Evolutionary conservation across 1,140 invertebrate species (phyloP), one percentile per base, ranked within the genome.

Genomic region (Philopotamus ludificatus): DNA sequence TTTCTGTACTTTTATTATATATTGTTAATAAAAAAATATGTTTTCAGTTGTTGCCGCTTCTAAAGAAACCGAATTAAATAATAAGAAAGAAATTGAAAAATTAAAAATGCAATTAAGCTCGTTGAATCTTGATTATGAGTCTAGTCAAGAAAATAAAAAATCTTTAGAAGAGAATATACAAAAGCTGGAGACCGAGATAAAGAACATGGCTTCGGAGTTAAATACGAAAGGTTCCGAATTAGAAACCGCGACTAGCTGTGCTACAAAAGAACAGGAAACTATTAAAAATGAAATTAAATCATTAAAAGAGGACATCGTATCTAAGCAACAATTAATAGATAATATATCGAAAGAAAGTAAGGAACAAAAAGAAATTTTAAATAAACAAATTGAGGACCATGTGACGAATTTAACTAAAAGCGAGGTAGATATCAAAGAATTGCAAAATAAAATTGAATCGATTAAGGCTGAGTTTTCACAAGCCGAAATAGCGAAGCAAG

Each of bases 41-140:
- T 51, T 73, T 79, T 63, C 70, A 81, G 79, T 78, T 51, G 70
- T 77, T 59, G 76, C 77, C 62, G 68, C 72, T 15, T 77, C 72
- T 67, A 80, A 79, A 71, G 79, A 77, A 74, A 77, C 76, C 44
- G 79, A 83, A 76, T 73, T 78, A 10, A 76, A 73, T 67, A 72
- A 80, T 22, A 79, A 79, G 63, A 84, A 83, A 74, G 82, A 84
- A 74, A 74, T 81, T 42, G 81, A 83, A 9, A 82, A 81, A 74
- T 69, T 83, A 12, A 82, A 82, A 77, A 83, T 83, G 80, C 81
- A 85, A 72, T 66, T 83, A 8, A 83, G 81, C 72, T 75, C 79
- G 49, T 83, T 81, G 77, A 72, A 79, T 34, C 72, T 80, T 65
- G 82, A 84, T 72, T 71, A 79, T 53, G 82, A 84, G 74, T 78